Base-by-base conservation (phyloP, 2,888 invertebrate species). In the Lymantria monacha region DNA sequence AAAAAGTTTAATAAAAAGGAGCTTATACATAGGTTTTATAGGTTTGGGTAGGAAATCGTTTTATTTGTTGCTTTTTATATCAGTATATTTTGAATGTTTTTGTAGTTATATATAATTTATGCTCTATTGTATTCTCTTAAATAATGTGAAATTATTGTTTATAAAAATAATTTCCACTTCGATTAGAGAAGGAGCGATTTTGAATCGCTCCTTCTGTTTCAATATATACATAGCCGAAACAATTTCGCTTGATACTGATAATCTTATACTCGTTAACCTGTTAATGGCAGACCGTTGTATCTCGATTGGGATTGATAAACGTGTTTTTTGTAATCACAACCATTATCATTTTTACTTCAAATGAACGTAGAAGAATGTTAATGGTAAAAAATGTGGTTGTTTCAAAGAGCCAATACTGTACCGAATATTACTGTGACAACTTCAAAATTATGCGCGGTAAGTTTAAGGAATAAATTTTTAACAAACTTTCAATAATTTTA, bases 251-350 rank as follows among this genome's bases (percentile, higher is more conserved):
- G 49, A n/a, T 45, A 51, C 48, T 50, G 67, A 72, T 72, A 70
- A 74, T 69, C 67, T 57, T 31, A 43, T 60, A 61, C 66, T 65
- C 69, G 68, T 72, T 70, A 66, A 71, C 61, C 68, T 60, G 57
- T 56, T 84, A 85, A 85, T 85, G 81, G 74, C 64, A 61, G 76
- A 73, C 74, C 70, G 69, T 57, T 78, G 79, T 76, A 66, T 64
- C 69, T 57, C 64, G 76, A 82, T 81, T 72, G 72, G 22, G 49
- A 44, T 42, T 50, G 74, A 74, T 76, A 74, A 65, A 59, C 57
- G 46, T 46, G 54, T 43, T 53, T 50, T 22, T 38, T 48, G 49
- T 62, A 58, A 64, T 50, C 57, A 45, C 30, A 47, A 33, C 38
- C 48, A 44, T 42, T 40, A 46, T 38, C 56, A 60, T 59, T 59